Conservation (phyloP, 2,797 vertebrate genomes). For the Menidia menidia region DNA sequence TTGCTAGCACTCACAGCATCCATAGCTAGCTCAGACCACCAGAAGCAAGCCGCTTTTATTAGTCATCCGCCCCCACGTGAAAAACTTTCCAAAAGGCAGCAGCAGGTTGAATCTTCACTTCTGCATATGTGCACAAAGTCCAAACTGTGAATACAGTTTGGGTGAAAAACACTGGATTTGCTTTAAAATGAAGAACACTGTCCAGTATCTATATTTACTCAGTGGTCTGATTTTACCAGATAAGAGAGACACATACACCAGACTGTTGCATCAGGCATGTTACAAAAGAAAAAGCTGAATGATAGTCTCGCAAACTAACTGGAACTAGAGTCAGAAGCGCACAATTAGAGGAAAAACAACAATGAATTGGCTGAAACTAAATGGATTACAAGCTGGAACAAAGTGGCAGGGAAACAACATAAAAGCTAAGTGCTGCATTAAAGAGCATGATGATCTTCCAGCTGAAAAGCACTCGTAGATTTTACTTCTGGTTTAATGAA, state of each 20-base stretch:
- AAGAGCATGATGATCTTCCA: constrained; percentile 57
- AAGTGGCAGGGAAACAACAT: constrained; percentile 55
- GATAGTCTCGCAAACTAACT: neutral
- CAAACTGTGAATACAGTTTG: neutral
- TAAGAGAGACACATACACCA: constrained; percentile 13
- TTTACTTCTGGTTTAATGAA: constrained; percentile 63
- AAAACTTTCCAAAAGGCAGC: constrained; percentile 62
- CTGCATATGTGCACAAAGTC: constrained; percentile 21
- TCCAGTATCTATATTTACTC: constrained; percentile 18
- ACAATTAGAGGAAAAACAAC: too few species aligned
- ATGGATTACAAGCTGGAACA: constrained; percentile 28
- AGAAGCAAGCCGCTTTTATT: constrained; percentile 70
- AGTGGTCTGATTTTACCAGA: constrained; percentile 5
- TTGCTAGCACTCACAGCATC: constrained; percentile 57
- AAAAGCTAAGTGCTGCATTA: constrained; percentile 65
- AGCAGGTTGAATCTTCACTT: constrained; percentile 46
- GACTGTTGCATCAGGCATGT: constrained; percentile 17
- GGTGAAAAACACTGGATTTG: neutral
- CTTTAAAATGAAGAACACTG: constrained; percentile 11
- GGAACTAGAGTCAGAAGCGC: too few species aligned
- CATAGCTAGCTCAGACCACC: constrained; percentile 61
- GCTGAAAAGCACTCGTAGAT: constrained; percentile 57
- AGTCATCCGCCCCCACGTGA: constrained; percentile 72
- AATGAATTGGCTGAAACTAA: too few species aligned
- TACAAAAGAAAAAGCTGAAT: constrained; percentile 26